A percentile compares a stretch with the other conserved stretches of the same genome.
Evolutionary conservation across 1,140 invertebrate species (phyloP).

Genomic region (Drosophila nannoptera): DNA sequence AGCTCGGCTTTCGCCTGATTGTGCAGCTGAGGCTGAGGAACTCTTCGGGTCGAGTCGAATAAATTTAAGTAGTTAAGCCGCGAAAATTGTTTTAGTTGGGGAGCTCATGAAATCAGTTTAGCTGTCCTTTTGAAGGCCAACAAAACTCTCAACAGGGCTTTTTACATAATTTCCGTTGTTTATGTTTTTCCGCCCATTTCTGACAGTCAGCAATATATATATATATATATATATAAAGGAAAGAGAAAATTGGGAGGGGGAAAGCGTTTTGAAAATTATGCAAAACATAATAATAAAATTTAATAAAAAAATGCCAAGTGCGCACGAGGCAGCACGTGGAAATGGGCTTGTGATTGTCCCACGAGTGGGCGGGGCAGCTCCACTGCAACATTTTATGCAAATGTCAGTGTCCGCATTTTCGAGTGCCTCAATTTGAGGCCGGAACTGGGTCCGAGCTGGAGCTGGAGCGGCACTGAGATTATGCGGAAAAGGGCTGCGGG

Average conservation of each 20-base stretch:
- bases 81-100: neutral
- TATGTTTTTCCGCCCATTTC: constrained; percentile 1
- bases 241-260: neutral
- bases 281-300: constrained; percentile 75
- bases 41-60: neutral
- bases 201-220: constrained; percentile 10
- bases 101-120: neutral
- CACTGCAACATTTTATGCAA: constrained; percentile 67
- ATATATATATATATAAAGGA: neutral
- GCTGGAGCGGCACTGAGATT: constrained; percentile 23
- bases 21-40: neutral
- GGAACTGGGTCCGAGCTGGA: neutral
- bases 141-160: neutral
- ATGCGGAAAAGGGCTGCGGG: constrained; percentile 34
- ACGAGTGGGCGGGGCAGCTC: constrained; percentile 32
- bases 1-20: neutral
- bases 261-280: constrained; percentile 60
- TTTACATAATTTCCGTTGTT: constrained; percentile 11
- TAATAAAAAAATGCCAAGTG: constrained; percentile 63
- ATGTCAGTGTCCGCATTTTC: constrained; percentile 43
- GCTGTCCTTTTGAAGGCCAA: neutral
- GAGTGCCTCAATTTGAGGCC: constrained; percentile 22
- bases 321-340: constrained; percentile 7
- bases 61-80: neutral
- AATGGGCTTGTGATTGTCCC: constrained; percentile 35